phyloP scores from a whole-genome alignment of 2,113 vertebrate species.

The Noctilio leporinus region DNA sequence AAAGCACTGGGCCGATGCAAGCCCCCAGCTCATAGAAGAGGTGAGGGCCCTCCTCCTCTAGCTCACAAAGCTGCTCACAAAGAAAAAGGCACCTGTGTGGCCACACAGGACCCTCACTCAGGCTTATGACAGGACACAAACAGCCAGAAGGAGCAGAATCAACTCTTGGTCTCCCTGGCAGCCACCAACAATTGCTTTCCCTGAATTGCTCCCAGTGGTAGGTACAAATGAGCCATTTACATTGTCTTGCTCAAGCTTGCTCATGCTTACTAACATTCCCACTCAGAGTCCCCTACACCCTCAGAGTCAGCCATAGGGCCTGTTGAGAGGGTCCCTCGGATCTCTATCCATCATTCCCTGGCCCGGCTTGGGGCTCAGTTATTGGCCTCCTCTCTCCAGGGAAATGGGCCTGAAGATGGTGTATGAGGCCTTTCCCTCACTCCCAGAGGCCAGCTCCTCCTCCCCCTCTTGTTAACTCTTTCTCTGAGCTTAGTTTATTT shows the following conservation, averaged over 20 bases:
- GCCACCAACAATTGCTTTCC: background rate
- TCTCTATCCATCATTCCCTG: background rate
- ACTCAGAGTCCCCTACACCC: background rate
- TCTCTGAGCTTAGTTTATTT: background rate
- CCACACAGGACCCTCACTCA: background rate
- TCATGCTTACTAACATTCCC: background rate
- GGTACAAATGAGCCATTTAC: background rate
- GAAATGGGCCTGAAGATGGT: background rate
- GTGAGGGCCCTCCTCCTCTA: background rate
- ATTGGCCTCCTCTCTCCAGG: background rate
- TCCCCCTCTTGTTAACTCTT: background rate
- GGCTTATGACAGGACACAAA: background rate
- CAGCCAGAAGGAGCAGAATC: background rate
- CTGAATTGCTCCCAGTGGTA: background rate
- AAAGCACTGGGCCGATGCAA: background rate
- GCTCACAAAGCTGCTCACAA: background rate
- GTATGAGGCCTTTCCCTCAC: accelerated
- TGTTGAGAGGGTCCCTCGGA: background rate
- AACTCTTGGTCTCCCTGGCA: background rate
- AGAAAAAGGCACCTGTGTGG: background rate
- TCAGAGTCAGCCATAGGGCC: background rate
- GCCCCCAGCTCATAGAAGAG: background rate
- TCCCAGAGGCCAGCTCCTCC: background rate
- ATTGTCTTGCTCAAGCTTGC: background rate
- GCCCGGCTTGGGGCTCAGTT: background rate